Evolutionary conservation across 2,113 vertebrate species (phyloP).

Genomic region (Empidonax traillii): DNA sequence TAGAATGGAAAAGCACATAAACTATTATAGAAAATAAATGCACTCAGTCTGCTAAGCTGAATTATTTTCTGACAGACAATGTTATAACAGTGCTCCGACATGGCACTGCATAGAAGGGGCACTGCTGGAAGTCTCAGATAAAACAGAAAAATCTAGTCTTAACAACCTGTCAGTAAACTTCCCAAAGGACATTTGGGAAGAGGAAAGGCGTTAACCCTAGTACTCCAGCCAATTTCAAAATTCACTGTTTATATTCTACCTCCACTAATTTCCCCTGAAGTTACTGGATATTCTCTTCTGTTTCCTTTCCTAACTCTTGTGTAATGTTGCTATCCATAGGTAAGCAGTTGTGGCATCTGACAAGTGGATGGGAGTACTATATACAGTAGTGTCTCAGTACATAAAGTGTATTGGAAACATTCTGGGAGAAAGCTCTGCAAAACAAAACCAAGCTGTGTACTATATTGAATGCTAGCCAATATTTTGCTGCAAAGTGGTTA

Average conservation of each 20-base stretch:
- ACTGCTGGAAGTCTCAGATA: background rate
- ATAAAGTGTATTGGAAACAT: background rate
- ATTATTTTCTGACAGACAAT: background rate
- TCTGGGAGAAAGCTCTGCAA: background rate
- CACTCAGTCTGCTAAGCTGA: background rate
- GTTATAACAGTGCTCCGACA: background rate
- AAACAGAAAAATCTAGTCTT: background rate
- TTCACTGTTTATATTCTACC: constrained; percentile 9
- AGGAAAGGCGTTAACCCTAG: constrained; percentile 13
- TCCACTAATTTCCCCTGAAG: constrained; percentile 1
- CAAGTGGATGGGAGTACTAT: background rate
- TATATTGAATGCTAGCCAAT: background rate
- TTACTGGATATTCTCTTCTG: background rate
- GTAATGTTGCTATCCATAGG: background rate
- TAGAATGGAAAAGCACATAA: background rate
- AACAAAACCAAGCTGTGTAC: background rate
- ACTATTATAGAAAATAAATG: background rate
- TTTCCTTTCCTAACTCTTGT: background rate
- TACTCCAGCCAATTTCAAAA: background rate
- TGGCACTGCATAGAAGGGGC: background rate
- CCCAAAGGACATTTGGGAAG: background rate
- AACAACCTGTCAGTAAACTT: constrained; percentile 7
- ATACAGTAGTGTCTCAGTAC: background rate
- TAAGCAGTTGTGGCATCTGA: background rate
- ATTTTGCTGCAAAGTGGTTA: background rate